Evolutionary conservation across 92 coral and sea anemone species (phyloP).

Genomic region (Palythoa grandis): DNA sequence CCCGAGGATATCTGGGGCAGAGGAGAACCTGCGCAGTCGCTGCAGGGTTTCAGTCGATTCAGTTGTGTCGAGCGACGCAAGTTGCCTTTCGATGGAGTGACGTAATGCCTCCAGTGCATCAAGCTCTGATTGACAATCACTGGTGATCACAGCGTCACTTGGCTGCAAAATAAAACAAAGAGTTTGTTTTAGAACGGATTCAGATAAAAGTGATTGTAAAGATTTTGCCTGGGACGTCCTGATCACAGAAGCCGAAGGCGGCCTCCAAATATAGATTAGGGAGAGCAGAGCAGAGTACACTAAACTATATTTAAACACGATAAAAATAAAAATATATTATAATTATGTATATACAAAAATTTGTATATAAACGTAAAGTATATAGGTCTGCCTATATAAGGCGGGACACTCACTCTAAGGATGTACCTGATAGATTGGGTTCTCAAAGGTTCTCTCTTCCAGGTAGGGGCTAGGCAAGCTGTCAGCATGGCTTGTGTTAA

Average conservation of each 20-base stretch:
- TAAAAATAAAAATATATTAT: too few relatives aligned
- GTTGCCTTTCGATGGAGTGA: slow-evolving; percentile 68
- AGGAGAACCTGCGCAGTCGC: slow-evolving; percentile 49
- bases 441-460: slow-evolving; percentile 76
- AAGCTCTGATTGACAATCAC: slow-evolving; percentile 58
- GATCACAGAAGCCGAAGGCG: too few relatives aligned
- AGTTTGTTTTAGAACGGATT: not conserved
- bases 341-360: too few relatives aligned
- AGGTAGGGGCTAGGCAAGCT: slow-evolving; percentile 69
- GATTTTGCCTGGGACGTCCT: not conserved
- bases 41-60: slow-evolving; percentile 41
- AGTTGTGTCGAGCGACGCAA: slow-evolving; percentile 53
- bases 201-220: not conserved
- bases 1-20: slow-evolving; percentile 77
- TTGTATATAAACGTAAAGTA: too few relatives aligned
- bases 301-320: too few relatives aligned
- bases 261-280: too few relatives aligned
- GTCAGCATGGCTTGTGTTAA: slow-evolving; percentile 69
- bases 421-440: slow-evolving; percentile 84
- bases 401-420: too few relatives aligned
- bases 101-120: slow-evolving; percentile 67
- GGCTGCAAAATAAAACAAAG: slow-evolving; percentile 49
- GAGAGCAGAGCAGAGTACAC: too few relatives aligned
- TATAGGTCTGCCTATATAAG: too few relatives aligned
- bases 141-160: slow-evolving; percentile 63